Evolutionary conservation across 2,113 vertebrate genomes (phyloP).

Genomic region (Galemys pyrenaicus): DNA sequence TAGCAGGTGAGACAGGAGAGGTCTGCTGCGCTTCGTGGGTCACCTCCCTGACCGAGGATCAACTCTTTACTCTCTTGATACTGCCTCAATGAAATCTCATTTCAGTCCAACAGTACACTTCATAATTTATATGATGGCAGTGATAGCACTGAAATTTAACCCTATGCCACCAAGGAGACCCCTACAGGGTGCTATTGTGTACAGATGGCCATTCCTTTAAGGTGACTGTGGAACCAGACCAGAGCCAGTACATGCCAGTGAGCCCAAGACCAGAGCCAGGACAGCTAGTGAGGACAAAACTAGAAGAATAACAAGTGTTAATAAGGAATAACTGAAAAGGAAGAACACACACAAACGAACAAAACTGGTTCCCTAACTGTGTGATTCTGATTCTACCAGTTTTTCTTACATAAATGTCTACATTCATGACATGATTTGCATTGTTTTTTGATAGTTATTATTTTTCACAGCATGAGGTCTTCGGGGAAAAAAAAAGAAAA

Average conservation of each 20-base stretch:
- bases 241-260: rapidly evolving
- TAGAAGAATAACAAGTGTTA: not conserved
- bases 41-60: no score
- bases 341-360: not conserved
- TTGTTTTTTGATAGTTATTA: not conserved
- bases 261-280: no score
- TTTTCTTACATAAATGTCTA: not conserved
- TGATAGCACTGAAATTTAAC: no score
- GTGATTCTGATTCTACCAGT: not conserved
- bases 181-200: no score
- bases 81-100: not conserved
- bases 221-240: not conserved
- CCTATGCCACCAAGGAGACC: no score
- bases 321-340: not conserved
- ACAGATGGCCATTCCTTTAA: no score
- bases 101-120: not conserved
- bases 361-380: not conserved
- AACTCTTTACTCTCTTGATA: not conserved
- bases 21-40: no score
- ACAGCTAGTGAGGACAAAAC: rapidly evolving
- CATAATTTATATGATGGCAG: not conserved
- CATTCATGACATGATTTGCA: not conserved
- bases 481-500: not conserved
- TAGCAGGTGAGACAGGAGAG: no score
- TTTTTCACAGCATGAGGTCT: not conserved